phyloP scores from a whole-genome alignment of 2,797 vertebrate genomes.

The Parambassis ranga region DNA sequence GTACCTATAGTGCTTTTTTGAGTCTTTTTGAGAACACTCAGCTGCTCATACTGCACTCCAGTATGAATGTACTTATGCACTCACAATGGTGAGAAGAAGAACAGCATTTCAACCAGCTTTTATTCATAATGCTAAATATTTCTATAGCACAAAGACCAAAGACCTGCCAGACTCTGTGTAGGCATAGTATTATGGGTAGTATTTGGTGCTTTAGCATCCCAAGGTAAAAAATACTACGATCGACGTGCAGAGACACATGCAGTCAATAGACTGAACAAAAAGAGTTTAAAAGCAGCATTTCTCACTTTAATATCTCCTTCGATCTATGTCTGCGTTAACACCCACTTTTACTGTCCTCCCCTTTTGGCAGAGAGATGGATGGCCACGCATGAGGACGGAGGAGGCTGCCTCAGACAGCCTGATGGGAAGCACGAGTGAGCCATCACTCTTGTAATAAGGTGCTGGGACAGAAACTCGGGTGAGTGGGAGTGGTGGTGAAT shows the following conservation, averaged over 20 bases:
- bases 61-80: no score
- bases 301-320: conserved; percentile 14
- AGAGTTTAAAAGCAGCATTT: conserved; percentile 11
- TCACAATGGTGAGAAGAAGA: no score
- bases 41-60: no score
- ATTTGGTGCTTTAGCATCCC: not conserved
- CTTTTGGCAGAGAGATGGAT: conserved; percentile 60
- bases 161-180: no score
- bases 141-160: no score
- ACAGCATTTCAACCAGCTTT: no score
- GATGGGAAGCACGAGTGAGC: conserved; percentile 45
- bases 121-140: no score
- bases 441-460: conserved; percentile 70
- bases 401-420: conserved; percentile 35
- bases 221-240: no score
- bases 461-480: conserved; percentile 34
- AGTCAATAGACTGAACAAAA: conserved; percentile 8
- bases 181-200: not conserved
- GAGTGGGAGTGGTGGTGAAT: conserved; percentile 28
- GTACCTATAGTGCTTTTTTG: no score
- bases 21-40: no score
- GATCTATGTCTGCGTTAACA: conserved; percentile 25
- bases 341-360: conserved; percentile 15
- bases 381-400: conserved; percentile 39
- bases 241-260: no score